These are phyloP conservation scores for Sminthurides aquaticus DNA, from an alignment of 2,888 invertebrate species.

Conservation along the genomic window DNA sequence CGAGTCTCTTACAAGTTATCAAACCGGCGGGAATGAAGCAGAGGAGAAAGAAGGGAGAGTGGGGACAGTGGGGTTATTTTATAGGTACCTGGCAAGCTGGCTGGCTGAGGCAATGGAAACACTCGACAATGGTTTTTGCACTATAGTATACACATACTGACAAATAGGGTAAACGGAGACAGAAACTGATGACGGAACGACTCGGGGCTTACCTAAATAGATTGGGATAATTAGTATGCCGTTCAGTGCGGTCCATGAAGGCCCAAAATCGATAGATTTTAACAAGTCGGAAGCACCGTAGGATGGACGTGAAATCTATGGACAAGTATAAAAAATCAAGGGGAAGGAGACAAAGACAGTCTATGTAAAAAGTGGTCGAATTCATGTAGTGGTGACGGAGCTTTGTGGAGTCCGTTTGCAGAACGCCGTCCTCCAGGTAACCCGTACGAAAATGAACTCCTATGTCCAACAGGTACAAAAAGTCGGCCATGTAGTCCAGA, in stretches of 20 bases:
- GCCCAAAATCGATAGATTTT: conserved; percentile 98
- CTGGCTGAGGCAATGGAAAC: no score
- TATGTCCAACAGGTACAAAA: conserved; percentile 92
- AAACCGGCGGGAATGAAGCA: no score
- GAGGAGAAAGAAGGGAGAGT: no score
- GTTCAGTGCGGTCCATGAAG: conserved; percentile 95
- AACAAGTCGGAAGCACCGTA: conserved; percentile 89
- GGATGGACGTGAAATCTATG: conserved; percentile 86
- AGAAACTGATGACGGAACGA: no score
- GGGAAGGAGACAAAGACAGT: conserved; percentile 94
- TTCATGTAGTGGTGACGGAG: conserved; percentile 96
- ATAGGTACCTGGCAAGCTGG: no score
- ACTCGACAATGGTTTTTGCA: no score
- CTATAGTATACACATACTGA: no score
- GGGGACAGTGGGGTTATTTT: no score
- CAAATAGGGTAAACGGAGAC: no score
- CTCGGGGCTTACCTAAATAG: conserved; percentile 65
- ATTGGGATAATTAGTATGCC: conserved; percentile 98
- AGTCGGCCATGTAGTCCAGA: conserved; percentile 92
- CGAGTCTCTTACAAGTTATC: no score
- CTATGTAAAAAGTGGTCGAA: conserved; percentile 94
- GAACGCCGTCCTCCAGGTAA: conserved; percentile 92
- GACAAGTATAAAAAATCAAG: conserved; percentile 96
- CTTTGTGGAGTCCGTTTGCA: conserved; percentile 90
- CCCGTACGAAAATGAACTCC: conserved; percentile 96